A percentile compares a stretch with the other conserved stretches of the same genome.
Evolutionary conservation across 2,797 vertebrate species (phyloP).

Genomic region (Cryptoblepharus egeriae): DNA sequence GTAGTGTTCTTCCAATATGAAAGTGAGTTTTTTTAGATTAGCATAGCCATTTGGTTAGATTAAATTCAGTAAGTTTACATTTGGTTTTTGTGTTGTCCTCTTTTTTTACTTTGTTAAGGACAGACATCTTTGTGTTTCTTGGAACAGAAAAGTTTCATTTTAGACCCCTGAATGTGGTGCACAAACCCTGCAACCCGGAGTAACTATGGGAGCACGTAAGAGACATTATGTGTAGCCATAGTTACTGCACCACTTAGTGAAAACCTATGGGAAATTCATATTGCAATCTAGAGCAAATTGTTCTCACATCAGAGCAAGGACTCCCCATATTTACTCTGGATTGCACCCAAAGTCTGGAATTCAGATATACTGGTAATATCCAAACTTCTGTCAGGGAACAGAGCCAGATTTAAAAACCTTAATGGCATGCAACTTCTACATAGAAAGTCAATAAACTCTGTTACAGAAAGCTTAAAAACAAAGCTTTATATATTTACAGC

Average conservation of each 20-base stretch:
- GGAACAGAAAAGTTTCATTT: not conserved
- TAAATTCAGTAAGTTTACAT: not conserved
- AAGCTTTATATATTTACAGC: slow-evolving; percentile 60
- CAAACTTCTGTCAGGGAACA: slow-evolving; percentile 8
- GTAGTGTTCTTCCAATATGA: not conserved
- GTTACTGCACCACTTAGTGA: too few species aligned
- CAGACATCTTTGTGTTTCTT: not conserved
- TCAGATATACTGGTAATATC: slow-evolving; percentile 22
- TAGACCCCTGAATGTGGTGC: not conserved
- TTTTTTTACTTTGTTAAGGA: not conserved
- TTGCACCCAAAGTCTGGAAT: not conserved
- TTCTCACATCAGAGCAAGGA: too few species aligned
- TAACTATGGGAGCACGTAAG: too few species aligned
- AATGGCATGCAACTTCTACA: not conserved
- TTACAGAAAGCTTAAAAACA: slow-evolving; percentile 52
- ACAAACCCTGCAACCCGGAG: too few species aligned
- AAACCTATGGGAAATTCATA: too few species aligned
- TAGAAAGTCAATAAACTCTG: slow-evolving; percentile 40
- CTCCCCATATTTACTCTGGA: too few species aligned
- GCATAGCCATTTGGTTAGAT: not conserved
- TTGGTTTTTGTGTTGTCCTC: too few species aligned
- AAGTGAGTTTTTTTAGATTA: not conserved
- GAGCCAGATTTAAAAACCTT: slow-evolving; percentile 29
- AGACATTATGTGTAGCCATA: too few species aligned
- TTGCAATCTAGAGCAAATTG: too few species aligned